A percentile compares a stretch with the other conserved stretches of the same genome.
phyloP scores from a whole-genome alignment of 2,797 vertebrate species.

The Halcyon leucocephala region DNA sequence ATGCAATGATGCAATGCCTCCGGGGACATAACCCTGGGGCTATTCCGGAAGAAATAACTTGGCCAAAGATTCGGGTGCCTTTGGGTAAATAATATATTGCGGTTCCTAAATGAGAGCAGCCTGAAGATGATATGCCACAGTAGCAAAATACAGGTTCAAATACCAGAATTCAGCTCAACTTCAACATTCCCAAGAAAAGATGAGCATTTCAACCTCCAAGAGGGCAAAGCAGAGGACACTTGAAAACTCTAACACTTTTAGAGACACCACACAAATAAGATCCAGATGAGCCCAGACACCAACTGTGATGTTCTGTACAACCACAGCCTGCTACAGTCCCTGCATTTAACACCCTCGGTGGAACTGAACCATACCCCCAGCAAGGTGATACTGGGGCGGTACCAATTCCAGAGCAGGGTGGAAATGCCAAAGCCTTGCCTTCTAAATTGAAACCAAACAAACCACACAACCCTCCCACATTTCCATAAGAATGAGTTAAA shows the following conservation, averaged over 20 bases:
- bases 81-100: background rate
- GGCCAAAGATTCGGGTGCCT: background rate
- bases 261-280: background rate
- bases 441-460: background rate
- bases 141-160: background rate
- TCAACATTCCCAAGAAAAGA: background rate
- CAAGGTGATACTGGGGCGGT: background rate
- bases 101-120: background rate
- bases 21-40: background rate
- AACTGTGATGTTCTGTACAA: background rate
- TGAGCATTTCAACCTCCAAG: background rate
- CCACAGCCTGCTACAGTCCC: background rate
- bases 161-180: background rate
- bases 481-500: background rate
- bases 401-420: background rate
- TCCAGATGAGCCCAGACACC: background rate
- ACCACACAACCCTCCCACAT: background rate
- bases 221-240: background rate
- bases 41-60: background rate
- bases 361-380: background rate
- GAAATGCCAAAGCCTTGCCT: background rate
- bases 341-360: background rate
- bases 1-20: background rate
- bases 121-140: background rate
- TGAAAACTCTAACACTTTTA: background rate